These are phyloP conservation scores for Stegodyphus dumicola DNA, from an alignment of 1,140 invertebrate species.

Conservation along the genomic window DNA sequence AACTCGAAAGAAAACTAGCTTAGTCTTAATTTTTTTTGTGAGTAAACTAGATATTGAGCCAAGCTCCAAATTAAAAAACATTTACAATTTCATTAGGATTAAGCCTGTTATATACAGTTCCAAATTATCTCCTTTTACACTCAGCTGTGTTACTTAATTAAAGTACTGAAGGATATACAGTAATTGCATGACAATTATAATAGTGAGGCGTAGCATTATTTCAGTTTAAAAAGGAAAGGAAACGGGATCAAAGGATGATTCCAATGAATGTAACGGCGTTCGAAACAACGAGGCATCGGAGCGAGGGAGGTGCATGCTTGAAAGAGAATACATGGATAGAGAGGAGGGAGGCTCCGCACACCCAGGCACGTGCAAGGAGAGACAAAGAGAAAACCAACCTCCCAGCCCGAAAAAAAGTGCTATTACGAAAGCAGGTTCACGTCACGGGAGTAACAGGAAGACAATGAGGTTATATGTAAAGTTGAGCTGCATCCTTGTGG, in stretches of 20 bases:
- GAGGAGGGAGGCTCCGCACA: conserved; percentile 33
- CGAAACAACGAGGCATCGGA: conserved; percentile 26
- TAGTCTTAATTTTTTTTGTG: too few species aligned
- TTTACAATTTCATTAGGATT: too few species aligned
- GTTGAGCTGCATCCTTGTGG: not conserved
- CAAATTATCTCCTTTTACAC: too few species aligned
- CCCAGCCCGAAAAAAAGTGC: not conserved
- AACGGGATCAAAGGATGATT: not conserved
- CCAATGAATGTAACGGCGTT: not conserved
- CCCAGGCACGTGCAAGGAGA: conserved; percentile 55
- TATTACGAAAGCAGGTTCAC: conserved; percentile 36
- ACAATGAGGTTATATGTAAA: not conserved
- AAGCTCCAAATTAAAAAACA: too few species aligned
- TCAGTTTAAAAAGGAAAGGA: not conserved
- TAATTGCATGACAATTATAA: too few species aligned
- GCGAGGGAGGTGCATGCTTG: conserved; percentile 35
- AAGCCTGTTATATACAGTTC: too few species aligned
- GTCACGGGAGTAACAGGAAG: not conserved
- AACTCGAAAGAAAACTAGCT: too few species aligned
- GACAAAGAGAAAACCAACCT: not conserved
- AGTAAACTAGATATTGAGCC: too few species aligned
- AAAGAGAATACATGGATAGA: not conserved
- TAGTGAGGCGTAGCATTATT: too few species aligned
- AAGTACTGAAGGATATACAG: too few species aligned
- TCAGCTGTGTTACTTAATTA: too few species aligned